A percentile compares a stretch with the other conserved stretches of the same genome.
Conservation (phyloP, 2,113 vertebrate genomes). For the Hemiprocne comata region DNA sequence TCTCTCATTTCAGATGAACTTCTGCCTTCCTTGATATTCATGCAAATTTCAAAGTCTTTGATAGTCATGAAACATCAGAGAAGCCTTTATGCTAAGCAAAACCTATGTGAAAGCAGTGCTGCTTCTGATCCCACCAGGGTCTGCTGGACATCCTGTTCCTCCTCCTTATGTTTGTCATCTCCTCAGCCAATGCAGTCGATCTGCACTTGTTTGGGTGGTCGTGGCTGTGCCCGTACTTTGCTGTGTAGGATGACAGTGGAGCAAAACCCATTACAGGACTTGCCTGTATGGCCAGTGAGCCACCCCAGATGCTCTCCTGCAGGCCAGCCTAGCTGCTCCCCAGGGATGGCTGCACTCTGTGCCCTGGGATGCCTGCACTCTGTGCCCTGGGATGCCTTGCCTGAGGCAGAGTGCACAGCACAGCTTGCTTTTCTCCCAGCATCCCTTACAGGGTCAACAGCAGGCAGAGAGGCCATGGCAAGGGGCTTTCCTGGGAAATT, state of each 20-base stretch:
- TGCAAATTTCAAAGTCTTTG: slow-evolving; percentile 61
- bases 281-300: background rate
- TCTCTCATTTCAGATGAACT: slow-evolving; percentile 62
- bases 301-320: background rate
- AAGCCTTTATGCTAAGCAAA: slow-evolving; percentile 55
- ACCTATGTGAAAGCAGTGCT: background rate
- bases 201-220: background rate
- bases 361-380: background rate
- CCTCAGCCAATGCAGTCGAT: background rate
- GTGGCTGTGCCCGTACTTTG: background rate
- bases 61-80: slow-evolving; percentile 52
- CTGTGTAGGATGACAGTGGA: background rate
- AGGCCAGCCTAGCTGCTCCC: background rate
- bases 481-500: background rate
- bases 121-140: slow-evolving; percentile 16
- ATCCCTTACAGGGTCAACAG: background rate
- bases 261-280: background rate
- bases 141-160: background rate
- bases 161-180: background rate
- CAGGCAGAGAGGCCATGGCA: background rate
- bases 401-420: fast-evolving
- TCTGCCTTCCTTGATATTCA: slow-evolving; percentile 50
- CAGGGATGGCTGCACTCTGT: background rate
- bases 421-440: background rate
- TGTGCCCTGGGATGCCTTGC: background rate